Base-by-base conservation (phyloP, 2,888 invertebrate genomes). In the Rhyacophila evoluta region DNA sequence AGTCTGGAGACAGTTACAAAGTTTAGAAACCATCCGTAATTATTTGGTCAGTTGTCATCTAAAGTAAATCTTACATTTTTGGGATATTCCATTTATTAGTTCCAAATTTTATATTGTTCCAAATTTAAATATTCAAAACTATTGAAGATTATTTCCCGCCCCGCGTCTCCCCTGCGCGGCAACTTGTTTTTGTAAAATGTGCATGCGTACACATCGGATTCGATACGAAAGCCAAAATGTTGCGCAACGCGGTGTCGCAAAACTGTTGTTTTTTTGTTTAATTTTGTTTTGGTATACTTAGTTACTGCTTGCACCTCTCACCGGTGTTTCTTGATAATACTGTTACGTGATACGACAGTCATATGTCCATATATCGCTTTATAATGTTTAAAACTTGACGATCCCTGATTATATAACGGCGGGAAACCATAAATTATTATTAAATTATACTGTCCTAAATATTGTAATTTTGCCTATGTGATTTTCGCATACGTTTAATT, bases 121-220 rank as follows among this genome's bases (percentile, higher is more conserved):
- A 55, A 25, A 55, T 10, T 19, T 55, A 19, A 15, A 55, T 19
- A 55, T 25, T 19, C 19, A 55, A 55, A 55, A 19, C 19, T 55
- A 55, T 55, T 55, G 55, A 19, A 15, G 55, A 15, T 19, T 10
- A 25, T 55, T 55, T 55, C 55, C 10, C 15, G 15, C 55, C 55
- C 55, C 55, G 19, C 55, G 55, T 25, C 55, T 33, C 6, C n/a
- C 19, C 8, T 55, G 25, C 55, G 55, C 55, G 10, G 55, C 55
- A 55, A 55, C 55, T 55, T 55, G 55, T 55, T 55, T 55, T 55
- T 19, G 55, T 55, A 55, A 55, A 55, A 55, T 25, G 55, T 55
- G 25, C 55, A 55, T 55, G 55, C 55, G 55, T 55, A 55, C 25
- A 55, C 41, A 55, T 55, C 2, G 55, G 55, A 55, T 55, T 55